Base-by-base conservation (phyloP, 2,797 vertebrate species). In the Bufotes viridis region DNA sequence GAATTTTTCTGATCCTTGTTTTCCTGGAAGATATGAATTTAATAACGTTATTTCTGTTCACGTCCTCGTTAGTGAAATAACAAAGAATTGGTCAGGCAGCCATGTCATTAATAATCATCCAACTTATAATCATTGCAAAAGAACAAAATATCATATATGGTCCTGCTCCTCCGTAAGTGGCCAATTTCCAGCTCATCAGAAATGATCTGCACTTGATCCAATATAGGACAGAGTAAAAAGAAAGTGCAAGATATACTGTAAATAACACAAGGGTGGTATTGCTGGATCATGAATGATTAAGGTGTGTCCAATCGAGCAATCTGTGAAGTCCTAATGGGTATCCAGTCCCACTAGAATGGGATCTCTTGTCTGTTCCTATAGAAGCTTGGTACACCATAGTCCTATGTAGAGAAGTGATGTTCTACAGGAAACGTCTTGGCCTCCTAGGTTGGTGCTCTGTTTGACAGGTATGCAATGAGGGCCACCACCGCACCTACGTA, bases 401-500 rank as follows among this genome's bases (percentile, higher is more conserved):
- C 80, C 22, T 51, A n/a, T 81, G 2, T 53, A 7, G 83, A 20
- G 74, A 34, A 29, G 58, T 20, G 17, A 29, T 15, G 49, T 53
- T 84, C 69, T 75, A 17, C 10, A n/a, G 10, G 26, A 29, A 26
- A 49, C 3, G 2, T 13, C 17, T 49, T 49, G 22, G 53, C 18
- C 42, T 17, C 20, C 95, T 97, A 98, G 84, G 91, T 92, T 0
- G 96, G 96, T 0, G 95, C 96, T 82, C 96, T 96, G 75, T 94
- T 97, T 5, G 97, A 97, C 90, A 98, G 93, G 94, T 97, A 97
- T 88, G 97, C 95, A 34, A 97, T 96, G 90, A 98, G 91, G 0
- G 95, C 96, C 7, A 96, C 95, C 85, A 97, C 94, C 82, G 96
- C 96, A 0, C 96, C 97, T 22, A 95, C 93, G 89, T 98, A 97